These are phyloP conservation scores for Atopsyche davidsoni DNA, from an alignment of 1,140 invertebrate genomes.

Conservation along the genomic window DNA sequence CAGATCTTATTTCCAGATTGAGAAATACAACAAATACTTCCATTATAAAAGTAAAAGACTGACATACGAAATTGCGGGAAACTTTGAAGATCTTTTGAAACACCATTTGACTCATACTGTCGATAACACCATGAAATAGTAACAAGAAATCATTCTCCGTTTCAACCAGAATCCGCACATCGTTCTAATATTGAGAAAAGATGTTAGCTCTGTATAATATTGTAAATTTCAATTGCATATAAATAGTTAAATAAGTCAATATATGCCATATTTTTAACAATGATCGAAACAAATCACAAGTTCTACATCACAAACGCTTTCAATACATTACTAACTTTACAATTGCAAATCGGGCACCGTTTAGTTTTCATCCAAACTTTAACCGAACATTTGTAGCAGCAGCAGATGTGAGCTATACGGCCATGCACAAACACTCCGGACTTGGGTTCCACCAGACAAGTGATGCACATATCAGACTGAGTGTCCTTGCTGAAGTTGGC, in stretches of 20 bases:
- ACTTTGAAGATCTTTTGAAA: conserved; percentile 6
- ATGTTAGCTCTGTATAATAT: no score
- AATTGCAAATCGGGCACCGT: conserved; percentile 60
- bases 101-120: conserved; percentile 21
- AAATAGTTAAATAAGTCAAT: no score
- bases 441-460: conserved; percentile 54
- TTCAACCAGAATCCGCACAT: no score
- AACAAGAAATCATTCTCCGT: no score
- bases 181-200: no score
- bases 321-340: conserved; percentile 57
- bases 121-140: conserved; percentile 28
- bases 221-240: no score
- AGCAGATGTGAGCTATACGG: conserved; percentile 56
- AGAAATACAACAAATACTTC: no score
- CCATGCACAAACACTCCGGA: conserved; percentile 61
- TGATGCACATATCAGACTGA: conserved; percentile 50
- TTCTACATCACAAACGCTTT: conserved; percentile 49
- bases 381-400: conserved; percentile 61
- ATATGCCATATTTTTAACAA: no score
- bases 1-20: no score
- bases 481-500: conserved; percentile 29
- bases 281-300: no score
- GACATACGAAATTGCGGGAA: no score
- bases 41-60: no score
- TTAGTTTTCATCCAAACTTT: conserved; percentile 55